Base-by-base conservation (phyloP, 2,113 vertebrate genomes). In the Zapornia atra region DNA sequence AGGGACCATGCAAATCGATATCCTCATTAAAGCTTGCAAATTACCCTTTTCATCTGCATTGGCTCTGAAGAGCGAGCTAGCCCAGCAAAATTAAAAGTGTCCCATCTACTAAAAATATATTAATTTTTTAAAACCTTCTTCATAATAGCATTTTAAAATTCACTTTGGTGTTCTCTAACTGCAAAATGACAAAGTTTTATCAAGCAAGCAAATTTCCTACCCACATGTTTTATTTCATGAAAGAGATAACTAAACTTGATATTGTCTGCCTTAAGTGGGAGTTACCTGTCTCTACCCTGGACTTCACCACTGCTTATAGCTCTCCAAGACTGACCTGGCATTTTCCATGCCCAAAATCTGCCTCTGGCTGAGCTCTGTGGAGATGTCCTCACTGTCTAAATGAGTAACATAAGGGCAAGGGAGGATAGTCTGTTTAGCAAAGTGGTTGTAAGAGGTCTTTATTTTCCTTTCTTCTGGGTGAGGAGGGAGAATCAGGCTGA, bases 11-110 rank as follows among this genome's bases (percentile, higher is more conserved):
- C 31, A 59, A 89, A 95, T 82, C 91, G 87, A 75, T 87, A 93
- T 44, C 71, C 61, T 88, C 28, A 53, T 75, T 63, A 81, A 96
- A 73, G 29, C 82, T 94, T 97, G 77, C 95, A 34, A 94, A 86
- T 83, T 88, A 70, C 96, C 88, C 40, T 89, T 90, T 88, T 91
- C 25, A 82, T 91, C 56, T 86, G 7, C 34, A 36, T 40, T 79
- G 69, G 56, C 90, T 86, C 40, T 61, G 63, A 80, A 46, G 38
- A 82, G 48, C 21, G 36, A 92, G 59, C 36, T 80, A 50, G 83
- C 64, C 60, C 26, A 63, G 40, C 84, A 85, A 89, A 94, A 87
- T 73, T 60, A 82, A 77, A 84, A 82, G 48, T 19, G 6, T 25
- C 48, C 64, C 48, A 61, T 42, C 16, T 81, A 73, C 50, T 57